phyloP scores from a whole-genome alignment of 2,113 vertebrate species.

The Ageneiosus marmoratus region DNA sequence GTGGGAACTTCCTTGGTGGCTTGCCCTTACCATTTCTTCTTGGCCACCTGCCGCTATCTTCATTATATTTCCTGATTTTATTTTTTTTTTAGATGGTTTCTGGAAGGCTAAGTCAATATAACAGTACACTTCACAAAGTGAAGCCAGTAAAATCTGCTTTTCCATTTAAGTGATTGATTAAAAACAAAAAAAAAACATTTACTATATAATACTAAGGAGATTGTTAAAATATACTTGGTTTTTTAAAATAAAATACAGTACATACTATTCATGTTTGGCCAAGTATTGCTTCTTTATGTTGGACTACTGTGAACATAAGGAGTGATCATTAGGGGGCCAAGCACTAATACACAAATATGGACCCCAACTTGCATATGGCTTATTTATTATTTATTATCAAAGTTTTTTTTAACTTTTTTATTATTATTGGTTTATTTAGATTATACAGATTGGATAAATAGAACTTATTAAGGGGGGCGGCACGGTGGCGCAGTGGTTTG shows the following conservation, averaged over 20 bases:
- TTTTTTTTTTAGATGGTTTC: neutral
- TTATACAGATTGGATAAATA: neutral
- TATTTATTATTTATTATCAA: too few species aligned
- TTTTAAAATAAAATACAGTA: too few species aligned
- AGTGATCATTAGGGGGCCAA: neutral
- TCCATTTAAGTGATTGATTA: neutral
- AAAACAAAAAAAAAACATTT: neutral
- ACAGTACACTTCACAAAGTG: neutral
- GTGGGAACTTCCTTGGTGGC: neutral
- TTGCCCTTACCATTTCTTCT: neutral
- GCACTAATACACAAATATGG: neutral
- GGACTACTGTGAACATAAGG: neutral
- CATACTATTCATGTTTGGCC: too few species aligned
- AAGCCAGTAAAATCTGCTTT: constrained; percentile 4
- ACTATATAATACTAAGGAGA: neutral
- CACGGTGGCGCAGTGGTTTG: too few species aligned
- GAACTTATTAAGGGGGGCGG: too few species aligned
- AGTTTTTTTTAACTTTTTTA: too few species aligned
- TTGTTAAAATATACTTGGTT: neutral
- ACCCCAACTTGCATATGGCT: too few species aligned
- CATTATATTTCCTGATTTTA: neutral
- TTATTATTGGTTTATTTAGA: neutral
- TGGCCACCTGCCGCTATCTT: neutral
- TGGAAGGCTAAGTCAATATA: constrained; percentile 7
- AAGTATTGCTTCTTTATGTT: neutral